phyloP scores from a whole-genome alignment of 2,113 vertebrate species.

The Pteropus alecto region DNA sequence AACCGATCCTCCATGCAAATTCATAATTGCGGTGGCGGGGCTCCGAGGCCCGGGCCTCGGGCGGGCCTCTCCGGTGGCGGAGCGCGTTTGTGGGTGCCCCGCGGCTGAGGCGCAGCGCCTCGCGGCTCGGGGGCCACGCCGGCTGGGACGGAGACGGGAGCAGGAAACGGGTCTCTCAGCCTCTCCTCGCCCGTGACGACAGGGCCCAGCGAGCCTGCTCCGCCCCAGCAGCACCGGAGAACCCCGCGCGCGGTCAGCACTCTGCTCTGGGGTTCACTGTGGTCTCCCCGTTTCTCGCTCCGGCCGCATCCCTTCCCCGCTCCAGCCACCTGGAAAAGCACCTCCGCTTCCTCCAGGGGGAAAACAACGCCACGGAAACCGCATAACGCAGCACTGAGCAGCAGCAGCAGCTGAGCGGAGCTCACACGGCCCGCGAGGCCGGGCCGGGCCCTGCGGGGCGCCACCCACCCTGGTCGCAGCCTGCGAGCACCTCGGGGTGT shows the following conservation, averaged over 20 bases:
- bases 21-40: conserved; percentile 26
- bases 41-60: not conserved
- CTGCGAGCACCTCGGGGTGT: conserved; percentile 65
- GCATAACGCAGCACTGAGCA: fast-evolving
- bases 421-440: fast-evolving
- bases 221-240: fast-evolving
- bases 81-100: not conserved
- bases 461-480: not conserved
- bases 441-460: too few species aligned
- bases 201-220: not conserved
- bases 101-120: fast-evolving
- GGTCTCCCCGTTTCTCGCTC: fast-evolving
- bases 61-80: not conserved
- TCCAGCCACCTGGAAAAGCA: not conserved
- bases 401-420: not conserved
- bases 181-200: fast-evolving
- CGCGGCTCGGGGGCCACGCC: fast-evolving
- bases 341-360: not conserved
- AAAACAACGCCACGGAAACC: not conserved
- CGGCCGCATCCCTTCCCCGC: fast-evolving
- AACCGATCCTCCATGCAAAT: conserved; percentile 77
- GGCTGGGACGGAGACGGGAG: not conserved
- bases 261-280: fast-evolving
- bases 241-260: fast-evolving
- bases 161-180: not conserved